A percentile compares a stretch with the other conserved stretches of the same genome.
Conservation (phyloP, 2,797 vertebrate species). For the Galago senegalensis region DNA sequence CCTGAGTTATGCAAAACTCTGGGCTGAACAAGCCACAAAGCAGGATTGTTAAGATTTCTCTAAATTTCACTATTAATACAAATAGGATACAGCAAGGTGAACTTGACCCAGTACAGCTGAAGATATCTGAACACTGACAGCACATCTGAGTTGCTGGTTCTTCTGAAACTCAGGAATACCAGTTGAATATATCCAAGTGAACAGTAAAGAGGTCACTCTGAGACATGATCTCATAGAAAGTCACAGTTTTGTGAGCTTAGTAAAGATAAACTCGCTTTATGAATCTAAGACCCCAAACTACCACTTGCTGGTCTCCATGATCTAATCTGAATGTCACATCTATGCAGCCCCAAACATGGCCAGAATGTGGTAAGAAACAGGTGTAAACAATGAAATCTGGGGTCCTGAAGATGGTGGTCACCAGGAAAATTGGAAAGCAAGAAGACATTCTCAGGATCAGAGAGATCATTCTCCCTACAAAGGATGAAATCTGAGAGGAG, state of each 20-base stretch:
- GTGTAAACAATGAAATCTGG: neutral
- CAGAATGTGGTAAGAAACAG: neutral
- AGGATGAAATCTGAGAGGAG: neutral
- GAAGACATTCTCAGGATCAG: neutral
- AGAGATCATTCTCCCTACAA: neutral
- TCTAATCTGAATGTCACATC: neutral
- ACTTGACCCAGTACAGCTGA: neutral
- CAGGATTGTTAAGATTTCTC: neutral
- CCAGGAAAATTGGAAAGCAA: neutral
- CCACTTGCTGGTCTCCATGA: neutral
- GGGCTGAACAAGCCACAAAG: neutral
- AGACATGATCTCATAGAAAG: slow-evolving; percentile 20
- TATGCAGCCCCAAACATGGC: neutral
- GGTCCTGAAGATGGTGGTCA: neutral
- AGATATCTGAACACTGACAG: neutral
- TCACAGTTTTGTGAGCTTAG: neutral
- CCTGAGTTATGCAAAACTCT: neutral
- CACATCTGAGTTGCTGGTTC: neutral
- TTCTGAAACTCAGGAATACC: neutral
- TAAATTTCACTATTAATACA: neutral
- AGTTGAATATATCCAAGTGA: neutral
- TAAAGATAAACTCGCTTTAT: neutral
- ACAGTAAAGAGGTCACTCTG: neutral
- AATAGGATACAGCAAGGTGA: neutral
- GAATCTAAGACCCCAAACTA: slow-evolving; percentile 8